phyloP scores from a whole-genome alignment of 2,888 invertebrate species.

The Lasioglossum leucozonium region DNA sequence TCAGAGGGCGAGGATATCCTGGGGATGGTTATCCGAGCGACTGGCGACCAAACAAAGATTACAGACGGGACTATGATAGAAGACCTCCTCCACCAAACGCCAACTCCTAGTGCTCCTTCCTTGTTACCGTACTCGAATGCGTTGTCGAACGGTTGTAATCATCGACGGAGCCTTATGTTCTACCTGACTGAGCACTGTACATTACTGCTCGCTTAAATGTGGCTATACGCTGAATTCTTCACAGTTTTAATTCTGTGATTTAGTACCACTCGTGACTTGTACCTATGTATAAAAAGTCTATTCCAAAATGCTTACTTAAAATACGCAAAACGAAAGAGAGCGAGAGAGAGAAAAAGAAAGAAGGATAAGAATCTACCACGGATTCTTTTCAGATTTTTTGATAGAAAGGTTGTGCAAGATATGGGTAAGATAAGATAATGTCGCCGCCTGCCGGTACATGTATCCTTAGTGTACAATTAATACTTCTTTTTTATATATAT shows the following conservation, averaged over 20 bases:
- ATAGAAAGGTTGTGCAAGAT: conserved; percentile 59
- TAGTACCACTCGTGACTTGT: conserved; percentile 64
- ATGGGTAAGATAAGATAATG: conserved; percentile 4
- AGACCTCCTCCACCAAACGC: conserved; percentile 87
- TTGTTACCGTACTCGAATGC: conserved; percentile 79
- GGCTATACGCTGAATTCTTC: conserved; percentile 53
- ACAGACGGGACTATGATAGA: conserved; percentile 88
- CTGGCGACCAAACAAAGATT: conserved; percentile 84
- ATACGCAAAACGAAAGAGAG: conserved; percentile 32
- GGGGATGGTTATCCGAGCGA: conserved; percentile 84
- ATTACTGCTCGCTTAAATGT: conserved; percentile 49
- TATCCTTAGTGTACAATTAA: conserved; percentile 51
- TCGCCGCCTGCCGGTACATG: conserved; percentile 39
- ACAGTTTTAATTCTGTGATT: conserved; percentile 63
- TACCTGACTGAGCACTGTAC: conserved; percentile 52
- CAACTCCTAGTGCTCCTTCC: conserved; percentile 82
- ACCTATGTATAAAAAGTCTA: conserved; percentile 69
- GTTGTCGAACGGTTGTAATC: conserved; percentile 76
- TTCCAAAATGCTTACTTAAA: conserved; percentile 68
- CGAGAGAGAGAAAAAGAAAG: not conserved
- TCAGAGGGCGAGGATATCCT: conserved; percentile 79
- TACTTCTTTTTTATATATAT: conserved; percentile 43
- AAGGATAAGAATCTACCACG: conserved; percentile 38
- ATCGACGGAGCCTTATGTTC: conserved; percentile 51
- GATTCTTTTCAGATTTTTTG: conserved; percentile 54